A percentile compares a stretch with the other conserved stretches of the same genome.
Conservation (phyloP, 2,888 invertebrate genomes). For the Orchesella flavescens region DNA sequence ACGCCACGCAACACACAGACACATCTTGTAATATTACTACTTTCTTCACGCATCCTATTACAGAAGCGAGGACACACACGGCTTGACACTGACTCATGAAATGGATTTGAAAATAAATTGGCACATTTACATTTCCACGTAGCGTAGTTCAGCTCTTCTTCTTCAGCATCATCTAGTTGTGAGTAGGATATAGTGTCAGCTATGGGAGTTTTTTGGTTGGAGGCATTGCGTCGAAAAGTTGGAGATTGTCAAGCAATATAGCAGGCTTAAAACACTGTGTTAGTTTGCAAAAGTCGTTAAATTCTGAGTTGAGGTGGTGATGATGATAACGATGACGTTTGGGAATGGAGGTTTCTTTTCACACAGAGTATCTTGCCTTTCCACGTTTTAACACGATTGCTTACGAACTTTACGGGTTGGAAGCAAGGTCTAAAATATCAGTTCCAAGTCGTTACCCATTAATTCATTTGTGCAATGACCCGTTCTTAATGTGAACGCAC, state of each 20-base stretch:
- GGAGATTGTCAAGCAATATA: neutral
- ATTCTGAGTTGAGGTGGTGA: neutral
- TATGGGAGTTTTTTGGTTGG: neutral
- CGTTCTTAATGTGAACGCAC: slow-evolving; percentile 24
- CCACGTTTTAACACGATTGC: neutral
- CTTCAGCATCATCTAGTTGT: too few relatives aligned
- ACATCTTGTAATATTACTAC: neutral
- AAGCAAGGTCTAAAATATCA: slow-evolving; percentile 5
- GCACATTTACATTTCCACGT: slow-evolving; percentile 51
- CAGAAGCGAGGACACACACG: neutral
- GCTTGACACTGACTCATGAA: slow-evolving; percentile 57
- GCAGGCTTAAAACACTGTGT: neutral
- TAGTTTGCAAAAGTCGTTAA: slow-evolving; percentile 31
- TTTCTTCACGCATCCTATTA: slow-evolving; percentile 43
- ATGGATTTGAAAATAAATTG: slow-evolving; percentile 41
- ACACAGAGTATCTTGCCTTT: slow-evolving; percentile 5
- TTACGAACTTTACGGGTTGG: neutral
- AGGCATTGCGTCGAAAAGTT: neutral
- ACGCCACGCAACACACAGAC: neutral
- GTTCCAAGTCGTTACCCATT: slow-evolving; percentile 51
- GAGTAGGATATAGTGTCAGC: neutral
- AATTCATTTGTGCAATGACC: slow-evolving; percentile 47
- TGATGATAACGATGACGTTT: slow-evolving; percentile 37
- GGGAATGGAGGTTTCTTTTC: slow-evolving; percentile 20
- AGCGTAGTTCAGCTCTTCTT: neutral